Evolutionary conservation across 2,888 invertebrate genomes (phyloP), one percentile per base, ranked within the genome.

Genomic region (Isotomurus palustris): DNA sequence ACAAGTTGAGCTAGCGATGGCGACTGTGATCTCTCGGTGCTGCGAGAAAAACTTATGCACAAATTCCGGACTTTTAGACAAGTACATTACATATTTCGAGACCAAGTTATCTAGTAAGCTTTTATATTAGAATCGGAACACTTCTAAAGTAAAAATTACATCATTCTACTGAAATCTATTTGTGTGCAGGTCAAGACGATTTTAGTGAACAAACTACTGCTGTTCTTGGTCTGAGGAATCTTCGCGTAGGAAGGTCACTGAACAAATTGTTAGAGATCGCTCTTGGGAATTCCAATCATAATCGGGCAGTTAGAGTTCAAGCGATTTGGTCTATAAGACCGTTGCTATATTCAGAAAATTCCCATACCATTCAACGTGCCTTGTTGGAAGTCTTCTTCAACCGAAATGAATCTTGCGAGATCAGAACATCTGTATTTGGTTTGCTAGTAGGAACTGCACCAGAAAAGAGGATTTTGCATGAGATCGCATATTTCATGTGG

Each of bases 401-500:
- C 50, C 63, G 70, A 4, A 58, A 58, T 4, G 68, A 70, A 55
- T 21, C 66, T 2, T 67, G 67, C 44, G 68, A 70, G 47, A 47
- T 63, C 2, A 51, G 70, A 47, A 62, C 68, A 25, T 52, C 63
- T 1, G 60, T 66, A 8, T 70, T 70, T 43, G 45, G 60, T 21
- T 62, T 70, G 27, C 54, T 70, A 10, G 66, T 68, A 62, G 60
- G 55, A 19, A 40, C 48, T 2, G 45, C 43, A 8, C 68, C 68
- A 1, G 58, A 63, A 32, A 53, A 62, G 36, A 54, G 64, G 43
- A 56, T 66, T 27, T 52, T 70, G 21, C 68, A 66, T 35, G 68
- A 70, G 51, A 67, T 70, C 41, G 66, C 66, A 2, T 70, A 70
- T 43, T 68, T 60, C 48, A 67, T 70, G 68, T 70, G 70, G 70